Evolutionary conservation across 2,797 vertebrate genomes (phyloP), one percentile per base, ranked within the genome.

Genomic region (Pristis pectinata): DNA sequence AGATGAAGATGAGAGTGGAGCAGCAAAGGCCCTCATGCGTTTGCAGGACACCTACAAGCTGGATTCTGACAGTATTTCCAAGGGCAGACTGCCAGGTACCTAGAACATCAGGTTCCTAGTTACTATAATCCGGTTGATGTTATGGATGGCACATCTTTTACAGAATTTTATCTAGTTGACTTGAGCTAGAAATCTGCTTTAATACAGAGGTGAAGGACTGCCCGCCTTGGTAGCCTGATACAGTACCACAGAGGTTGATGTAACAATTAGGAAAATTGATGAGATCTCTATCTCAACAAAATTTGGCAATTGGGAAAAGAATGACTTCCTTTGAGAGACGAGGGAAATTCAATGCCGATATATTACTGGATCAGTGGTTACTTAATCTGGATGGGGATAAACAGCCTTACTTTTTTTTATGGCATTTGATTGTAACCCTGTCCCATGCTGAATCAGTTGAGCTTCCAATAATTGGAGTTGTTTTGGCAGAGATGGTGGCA

Each of bases 21-120:
- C 99, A 0, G 99, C 99, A 0, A 99, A 98, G 95, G 99, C 99
- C 0, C 96, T 99, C 95, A 98, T 99, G 98, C 98, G 99, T 56
- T 98, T 99, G 94, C 99, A 99, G 96, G 99, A 99, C 97, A 99
- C 99, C 0, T 99, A 99, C 93, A 98, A 97, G 95, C 97, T 99
- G 96, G 99, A 99, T 95, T 96, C 99, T 0, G 98, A 98, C 95
- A 98, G 97, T 0, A 98, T 99, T 94, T 98, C 99, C 94, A 98
- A 97, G 96, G 99, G 99, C 80, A 98, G 97, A 83, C 96, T 99
- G 94, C 99, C 99, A 97, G 99, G 99, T 98, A 96, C 95, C 56
- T 19, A 24, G n/a, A 91, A 41, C 30, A 0, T 27, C 2, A 77
- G n/a, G 3, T 6, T 30, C 34, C 56, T 2, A n/a, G 8, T 10